Conservation (phyloP, 2,797 vertebrate species). For the Valencia hispanica region DNA sequence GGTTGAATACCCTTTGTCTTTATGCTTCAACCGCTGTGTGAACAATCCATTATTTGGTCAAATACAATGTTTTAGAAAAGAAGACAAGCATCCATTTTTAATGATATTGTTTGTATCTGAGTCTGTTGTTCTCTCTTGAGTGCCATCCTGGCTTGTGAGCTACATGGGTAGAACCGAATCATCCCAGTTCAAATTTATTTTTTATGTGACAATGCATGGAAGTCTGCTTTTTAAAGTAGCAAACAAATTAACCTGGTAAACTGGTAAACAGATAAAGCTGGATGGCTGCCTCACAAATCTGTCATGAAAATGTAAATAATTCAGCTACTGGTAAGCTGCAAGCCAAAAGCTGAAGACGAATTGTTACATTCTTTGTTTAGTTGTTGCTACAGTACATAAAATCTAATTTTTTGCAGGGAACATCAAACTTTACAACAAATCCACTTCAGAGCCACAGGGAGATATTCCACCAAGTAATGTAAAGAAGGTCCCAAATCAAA, state of each 20-base stretch:
- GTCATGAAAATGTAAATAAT: conserved; percentile 54
- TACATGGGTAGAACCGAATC: conserved; percentile 48
- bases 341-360: conserved; percentile 37
- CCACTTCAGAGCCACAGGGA: conserved; percentile 22
- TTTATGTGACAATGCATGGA: conserved; percentile 45
- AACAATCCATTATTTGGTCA: conserved; percentile 81
- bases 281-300: conserved; percentile 34
- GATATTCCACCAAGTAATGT: background rate
- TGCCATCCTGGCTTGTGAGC: conserved; percentile 43
- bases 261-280: conserved; percentile 21
- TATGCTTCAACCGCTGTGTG: conserved; percentile 68
- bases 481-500: conserved; percentile 25
- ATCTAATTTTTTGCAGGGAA: conserved; percentile 35
- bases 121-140: conserved; percentile 63
- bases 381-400: conserved; percentile 55
- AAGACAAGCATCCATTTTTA: conserved; percentile 82
- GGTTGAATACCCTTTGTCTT: conserved; percentile 59
- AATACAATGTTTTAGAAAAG: conserved; percentile 74
- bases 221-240: conserved; percentile 17
- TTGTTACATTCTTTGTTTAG: conserved; percentile 51
- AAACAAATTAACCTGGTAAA: conserved; percentile 58
- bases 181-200: conserved; percentile 38
- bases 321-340: conserved; percentile 37
- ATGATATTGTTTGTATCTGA: conserved; percentile 79
- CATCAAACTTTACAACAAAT: conserved; percentile 37